A percentile compares a stretch with the other conserved stretches of the same genome.
Evolutionary conservation across 2,797 vertebrate genomes (phyloP).

Genomic region (Enteromius afrohamiltoni): DNA sequence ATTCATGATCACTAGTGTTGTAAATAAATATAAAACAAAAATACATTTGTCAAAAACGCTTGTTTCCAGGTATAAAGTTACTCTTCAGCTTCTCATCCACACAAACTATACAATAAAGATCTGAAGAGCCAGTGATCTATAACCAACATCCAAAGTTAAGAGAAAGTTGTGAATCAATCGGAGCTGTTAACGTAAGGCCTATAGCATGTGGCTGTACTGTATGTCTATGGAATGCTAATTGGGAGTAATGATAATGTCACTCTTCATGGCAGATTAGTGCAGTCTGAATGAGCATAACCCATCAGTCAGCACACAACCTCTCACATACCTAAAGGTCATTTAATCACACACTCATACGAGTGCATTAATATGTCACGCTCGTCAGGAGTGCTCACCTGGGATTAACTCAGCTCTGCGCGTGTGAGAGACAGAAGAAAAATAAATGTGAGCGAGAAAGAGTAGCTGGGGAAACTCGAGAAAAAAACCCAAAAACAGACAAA

Average conservation of each 20-base stretch:
- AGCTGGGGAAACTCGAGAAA: neutral
- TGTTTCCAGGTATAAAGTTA: neutral
- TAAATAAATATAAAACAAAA: neutral
- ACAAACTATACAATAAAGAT: neutral
- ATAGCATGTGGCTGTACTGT: constrained; percentile 49
- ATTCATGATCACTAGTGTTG: neutral
- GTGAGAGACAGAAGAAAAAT: neutral
- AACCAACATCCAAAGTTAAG: neutral
- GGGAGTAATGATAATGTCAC: constrained; percentile 62
- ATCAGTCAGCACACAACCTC: constrained; percentile 59
- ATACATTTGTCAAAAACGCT: neutral
- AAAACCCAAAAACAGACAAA: neutral
- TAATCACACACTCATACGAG: constrained; percentile 61
- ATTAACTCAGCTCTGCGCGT: constrained; percentile 50
- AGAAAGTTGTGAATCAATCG: constrained; percentile 12
- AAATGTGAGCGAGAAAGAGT: neutral
- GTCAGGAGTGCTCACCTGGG: constrained; percentile 58
- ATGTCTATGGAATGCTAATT: constrained; percentile 60
- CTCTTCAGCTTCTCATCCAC: neutral
- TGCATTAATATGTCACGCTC: constrained; percentile 60
- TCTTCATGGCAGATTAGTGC: constrained; percentile 59
- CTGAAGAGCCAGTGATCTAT: neutral
- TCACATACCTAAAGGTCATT: constrained; percentile 62
- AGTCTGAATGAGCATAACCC: constrained; percentile 59
- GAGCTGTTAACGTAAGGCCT: constrained; percentile 41